These are phyloP conservation scores for Leiothrix lutea DNA, from an alignment of 2,113 vertebrate genomes.

Conservation along the genomic window DNA sequence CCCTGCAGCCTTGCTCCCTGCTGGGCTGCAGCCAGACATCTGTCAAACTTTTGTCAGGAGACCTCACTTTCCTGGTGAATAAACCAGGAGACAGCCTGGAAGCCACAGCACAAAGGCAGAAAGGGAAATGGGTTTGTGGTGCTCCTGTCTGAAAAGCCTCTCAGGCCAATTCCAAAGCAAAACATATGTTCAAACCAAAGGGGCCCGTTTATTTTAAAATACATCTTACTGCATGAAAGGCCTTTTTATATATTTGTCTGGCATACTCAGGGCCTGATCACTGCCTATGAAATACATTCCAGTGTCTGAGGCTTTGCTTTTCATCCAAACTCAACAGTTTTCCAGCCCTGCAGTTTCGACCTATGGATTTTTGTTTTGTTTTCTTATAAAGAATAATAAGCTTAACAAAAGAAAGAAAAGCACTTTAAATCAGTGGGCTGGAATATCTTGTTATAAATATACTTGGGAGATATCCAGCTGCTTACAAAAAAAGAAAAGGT, in stretches of 20 bases:
- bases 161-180: neutral
- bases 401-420: neutral
- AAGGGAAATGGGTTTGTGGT: neutral
- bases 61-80: neutral
- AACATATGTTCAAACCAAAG: neutral
- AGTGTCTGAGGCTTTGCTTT: neutral
- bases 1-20: neutral
- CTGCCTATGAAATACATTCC: slow-evolving; percentile 2
- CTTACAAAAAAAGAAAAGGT: neutral
- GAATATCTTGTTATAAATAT: neutral
- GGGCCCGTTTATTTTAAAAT: neutral
- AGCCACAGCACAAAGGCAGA: neutral
- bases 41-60: neutral
- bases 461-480: neutral
- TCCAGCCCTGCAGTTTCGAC: neutral
- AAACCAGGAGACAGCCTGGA: neutral
- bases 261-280: neutral
- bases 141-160: neutral
- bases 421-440: neutral
- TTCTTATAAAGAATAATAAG: neutral
- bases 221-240: neutral
- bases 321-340: neutral
- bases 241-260: slow-evolving; percentile 22
- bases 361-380: neutral
- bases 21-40: neutral